A percentile compares a stretch with the other conserved stretches of the same genome.
These are phyloP conservation scores for Drosophila histrio DNA, from an alignment of 2,888 invertebrate genomes.

Conservation along the genomic window DNA sequence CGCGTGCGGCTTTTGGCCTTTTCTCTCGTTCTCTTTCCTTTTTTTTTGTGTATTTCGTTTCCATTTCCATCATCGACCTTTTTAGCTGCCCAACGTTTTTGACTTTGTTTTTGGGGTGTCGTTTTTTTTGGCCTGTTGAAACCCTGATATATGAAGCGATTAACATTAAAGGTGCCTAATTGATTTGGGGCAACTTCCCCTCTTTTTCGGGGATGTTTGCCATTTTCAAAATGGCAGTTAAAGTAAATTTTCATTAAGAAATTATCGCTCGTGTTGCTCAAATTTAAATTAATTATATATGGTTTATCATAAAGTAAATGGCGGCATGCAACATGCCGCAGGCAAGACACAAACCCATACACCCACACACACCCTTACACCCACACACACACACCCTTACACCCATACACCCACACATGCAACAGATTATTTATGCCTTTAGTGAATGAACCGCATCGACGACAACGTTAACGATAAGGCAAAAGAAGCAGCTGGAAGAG, in stretches of 20 bases:
- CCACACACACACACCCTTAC: constrained; percentile 1
- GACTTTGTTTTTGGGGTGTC: constrained; percentile 37
- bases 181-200: constrained; percentile 52
- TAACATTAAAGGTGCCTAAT: constrained; percentile 75
- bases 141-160: constrained; percentile 73
- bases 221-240: background rate
- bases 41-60: too few relatives aligned
- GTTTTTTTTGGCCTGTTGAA: constrained; percentile 47
- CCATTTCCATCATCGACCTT: constrained; percentile 64
- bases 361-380: constrained; percentile 9
- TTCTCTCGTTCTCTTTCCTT: constrained; percentile 15
- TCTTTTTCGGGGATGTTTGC: background rate
- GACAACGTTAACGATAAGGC: constrained; percentile 12
- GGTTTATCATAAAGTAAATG: constrained; percentile 64
- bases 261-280: constrained; percentile 68
- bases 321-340: constrained; percentile 39
- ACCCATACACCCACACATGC: constrained; percentile 40
- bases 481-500: background rate
- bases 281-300: constrained; percentile 74
- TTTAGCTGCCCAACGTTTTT: constrained; percentile 17
- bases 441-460: constrained; percentile 49
- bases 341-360: background rate
- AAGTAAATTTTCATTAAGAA: constrained; percentile 63
- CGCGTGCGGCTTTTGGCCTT: constrained; percentile 62
- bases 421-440: constrained; percentile 77